A percentile compares a stretch with the other conserved stretches of the same genome.
phyloP scores from a whole-genome alignment of 2,888 invertebrate genomes.

The Nemapogon koenigi region DNA sequence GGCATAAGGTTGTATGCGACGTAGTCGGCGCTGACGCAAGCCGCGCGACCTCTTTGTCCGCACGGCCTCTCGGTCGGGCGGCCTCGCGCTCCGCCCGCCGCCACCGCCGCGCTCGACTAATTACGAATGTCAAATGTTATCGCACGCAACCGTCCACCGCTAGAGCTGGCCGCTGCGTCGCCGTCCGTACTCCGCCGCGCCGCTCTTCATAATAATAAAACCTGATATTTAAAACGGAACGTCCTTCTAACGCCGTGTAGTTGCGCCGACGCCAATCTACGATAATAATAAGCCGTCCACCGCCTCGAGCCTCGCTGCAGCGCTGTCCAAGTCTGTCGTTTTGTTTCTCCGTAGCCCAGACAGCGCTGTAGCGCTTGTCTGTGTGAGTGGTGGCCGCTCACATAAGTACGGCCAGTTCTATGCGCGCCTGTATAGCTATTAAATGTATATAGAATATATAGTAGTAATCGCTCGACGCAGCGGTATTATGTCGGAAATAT shows the following conservation, averaged over 20 bases:
- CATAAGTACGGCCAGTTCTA: slow-evolving; percentile 67
- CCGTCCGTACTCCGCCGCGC: slow-evolving; percentile 63
- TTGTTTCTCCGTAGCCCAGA: slow-evolving; percentile 28
- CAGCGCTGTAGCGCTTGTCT: slow-evolving; percentile 45
- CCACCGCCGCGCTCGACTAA: slow-evolving; percentile 49
- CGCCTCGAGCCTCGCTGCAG: slow-evolving; percentile 40
- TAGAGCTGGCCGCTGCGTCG: slow-evolving; percentile 41
- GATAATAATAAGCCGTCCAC: slow-evolving; percentile 63
- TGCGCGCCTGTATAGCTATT: slow-evolving; percentile 67
- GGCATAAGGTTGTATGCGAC: slow-evolving; percentile 21
- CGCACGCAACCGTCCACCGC: slow-evolving; percentile 63
- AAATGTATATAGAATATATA: slow-evolving; percentile 67
- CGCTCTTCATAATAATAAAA: slow-evolving; percentile 66
- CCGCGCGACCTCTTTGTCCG: slow-evolving; percentile 55
- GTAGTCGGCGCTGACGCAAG: slow-evolving; percentile 33
- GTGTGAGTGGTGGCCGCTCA: slow-evolving; percentile 49
- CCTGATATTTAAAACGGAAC: slow-evolving; percentile 67
- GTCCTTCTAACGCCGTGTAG: slow-evolving; percentile 67
- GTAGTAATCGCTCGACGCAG: slow-evolving; percentile 67
- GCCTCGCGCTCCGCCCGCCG: slow-evolving; percentile 21
- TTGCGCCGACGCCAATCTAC: slow-evolving; percentile 67
- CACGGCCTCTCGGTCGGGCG: slow-evolving; percentile 36
- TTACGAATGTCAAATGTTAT: slow-evolving; percentile 67
- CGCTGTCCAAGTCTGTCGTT: slow-evolving; percentile 28
- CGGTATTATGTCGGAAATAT: slow-evolving; percentile 67